Conservation (phyloP, 2,888 invertebrate species). For the Molanna angustata region DNA sequence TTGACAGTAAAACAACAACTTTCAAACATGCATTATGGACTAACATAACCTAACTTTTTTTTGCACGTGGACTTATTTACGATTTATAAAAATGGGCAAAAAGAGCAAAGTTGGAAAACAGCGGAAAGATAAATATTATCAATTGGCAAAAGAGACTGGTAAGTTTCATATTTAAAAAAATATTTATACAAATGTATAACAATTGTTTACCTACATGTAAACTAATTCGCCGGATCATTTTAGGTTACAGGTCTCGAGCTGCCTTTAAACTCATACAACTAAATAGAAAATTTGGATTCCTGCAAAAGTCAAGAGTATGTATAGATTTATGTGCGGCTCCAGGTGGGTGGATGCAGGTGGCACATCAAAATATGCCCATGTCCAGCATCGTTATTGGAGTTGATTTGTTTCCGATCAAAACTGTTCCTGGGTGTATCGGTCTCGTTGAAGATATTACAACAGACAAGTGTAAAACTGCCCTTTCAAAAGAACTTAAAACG, state of each 20-base stretch:
- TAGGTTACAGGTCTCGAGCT: slow-evolving; percentile 95
- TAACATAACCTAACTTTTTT: too few species aligned
- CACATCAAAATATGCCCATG: slow-evolving; percentile 95
- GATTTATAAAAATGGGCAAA: slow-evolving; percentile 87
- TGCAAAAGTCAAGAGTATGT: slow-evolving; percentile 93
- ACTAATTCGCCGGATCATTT: slow-evolving; percentile 8
- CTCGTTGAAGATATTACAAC: slow-evolving; percentile 96
- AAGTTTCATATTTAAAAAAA: slow-evolving; percentile 36
- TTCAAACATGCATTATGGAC: too few species aligned
- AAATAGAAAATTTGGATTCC: slow-evolving; percentile 94
- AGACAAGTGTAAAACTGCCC: slow-evolving; percentile 80
- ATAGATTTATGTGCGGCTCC: slow-evolving; percentile 99
- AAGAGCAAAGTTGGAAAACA: slow-evolving; percentile 97
- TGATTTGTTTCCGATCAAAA: slow-evolving; percentile 91
- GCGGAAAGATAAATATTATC: slow-evolving; percentile 97
- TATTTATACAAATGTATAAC: neutral
- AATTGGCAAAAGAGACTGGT: slow-evolving; percentile 98
- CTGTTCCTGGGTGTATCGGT: slow-evolving; percentile 86
- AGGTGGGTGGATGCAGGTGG: slow-evolving; percentile 99
- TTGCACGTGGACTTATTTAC: too few species aligned
- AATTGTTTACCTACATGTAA: neutral
- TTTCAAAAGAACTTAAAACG: slow-evolving; percentile 84
- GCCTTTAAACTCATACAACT: slow-evolving; percentile 99
- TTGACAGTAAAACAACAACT: too few species aligned
- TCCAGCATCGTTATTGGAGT: slow-evolving; percentile 94